Evolutionary conservation across 53 echinoderm and acorn worm genomes (phyloP).

Genomic region (Actinopyga echinites): DNA sequence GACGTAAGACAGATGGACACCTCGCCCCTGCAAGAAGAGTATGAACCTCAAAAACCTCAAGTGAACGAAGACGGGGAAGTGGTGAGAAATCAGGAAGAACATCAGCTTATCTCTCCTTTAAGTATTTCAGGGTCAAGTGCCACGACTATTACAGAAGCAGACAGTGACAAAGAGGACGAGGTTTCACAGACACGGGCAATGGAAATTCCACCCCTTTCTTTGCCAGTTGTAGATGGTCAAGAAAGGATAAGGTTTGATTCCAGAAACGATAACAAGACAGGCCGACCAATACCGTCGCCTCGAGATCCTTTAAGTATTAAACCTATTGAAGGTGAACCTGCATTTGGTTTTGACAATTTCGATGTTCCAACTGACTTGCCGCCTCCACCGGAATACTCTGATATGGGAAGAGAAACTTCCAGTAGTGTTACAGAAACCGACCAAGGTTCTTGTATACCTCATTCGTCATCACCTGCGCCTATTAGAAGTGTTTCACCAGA

Average conservation of each 20-base stretch:
- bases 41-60: no score
- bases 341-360: not conserved
- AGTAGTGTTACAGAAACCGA: not conserved
- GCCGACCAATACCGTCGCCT: constrained; percentile 15
- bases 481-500: not conserved
- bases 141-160: constrained; percentile 1
- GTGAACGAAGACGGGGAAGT: no score
- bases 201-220: not conserved
- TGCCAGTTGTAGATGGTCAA: not conserved
- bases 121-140: constrained; percentile 39
- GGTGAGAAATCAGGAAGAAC: not conserved
- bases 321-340: not conserved
- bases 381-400: constrained; percentile 38
- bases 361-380: constrained; percentile 2
- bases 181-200: not conserved
- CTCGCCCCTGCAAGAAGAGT: not conserved
- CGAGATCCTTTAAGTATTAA: constrained; percentile 4
- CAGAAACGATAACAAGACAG: not conserved
- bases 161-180: constrained; percentile 19
- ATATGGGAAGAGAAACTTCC: not conserved
- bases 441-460: not conserved
- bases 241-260: constrained; percentile 12
- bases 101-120: constrained; percentile 23
- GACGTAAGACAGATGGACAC: not conserved
- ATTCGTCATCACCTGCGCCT: not conserved